Evolutionary conservation across 2,888 invertebrate species (phyloP), one percentile per base, ranked within the genome.

Genomic region (Ashinkailepas kermadecensis): DNA sequence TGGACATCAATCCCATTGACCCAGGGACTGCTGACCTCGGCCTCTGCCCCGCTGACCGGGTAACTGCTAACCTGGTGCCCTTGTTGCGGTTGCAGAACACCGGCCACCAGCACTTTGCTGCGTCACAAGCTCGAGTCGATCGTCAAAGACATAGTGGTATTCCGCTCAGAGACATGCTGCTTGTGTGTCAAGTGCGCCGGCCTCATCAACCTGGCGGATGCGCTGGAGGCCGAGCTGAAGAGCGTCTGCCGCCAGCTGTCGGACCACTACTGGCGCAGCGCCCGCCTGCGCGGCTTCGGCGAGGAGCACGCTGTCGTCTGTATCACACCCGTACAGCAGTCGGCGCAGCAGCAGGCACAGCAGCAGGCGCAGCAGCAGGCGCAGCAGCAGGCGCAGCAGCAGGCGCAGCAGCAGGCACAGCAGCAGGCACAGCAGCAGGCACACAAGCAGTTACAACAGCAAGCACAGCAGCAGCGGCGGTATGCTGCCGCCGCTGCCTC

Each of bases 81-180:
- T 39, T 39, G 39, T 39, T 39, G 39, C 2, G 39, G 39, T 39
- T 39, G 39, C 74, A 74, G 74, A 21, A 74, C 74, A 10, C 74
- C 74, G 74, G 74, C 74, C 54, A 74, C 74, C 74, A 74, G 74
- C 74, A 74, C 74, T 3, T 23, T 74, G 54, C 74, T 74, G 56
- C 74, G 74, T 21, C 74, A 74, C 74, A 74, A 74, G 21, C 74
- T 74, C 54, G 74, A 74, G 74, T 10, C 74, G 54, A 74, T 74
- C 74, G 74, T 74, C 7, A 74, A 74, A 56, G 74, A 74, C 74
- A 74, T 74, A 54, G 74, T 74, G 56, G 74, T 74, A 18, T 74
- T 74, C 74, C 74, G 74, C 74, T 74, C 74, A 9, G 74, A 74
- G 74, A 74, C 74, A 7, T 74, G 74, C 74, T 74, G 74, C 21